A percentile compares a stretch with the other conserved stretches of the same genome.
These are phyloP conservation scores for Phyllostomus discolor DNA, from an alignment of 2,113 vertebrate genomes.

Conservation along the genomic window DNA sequence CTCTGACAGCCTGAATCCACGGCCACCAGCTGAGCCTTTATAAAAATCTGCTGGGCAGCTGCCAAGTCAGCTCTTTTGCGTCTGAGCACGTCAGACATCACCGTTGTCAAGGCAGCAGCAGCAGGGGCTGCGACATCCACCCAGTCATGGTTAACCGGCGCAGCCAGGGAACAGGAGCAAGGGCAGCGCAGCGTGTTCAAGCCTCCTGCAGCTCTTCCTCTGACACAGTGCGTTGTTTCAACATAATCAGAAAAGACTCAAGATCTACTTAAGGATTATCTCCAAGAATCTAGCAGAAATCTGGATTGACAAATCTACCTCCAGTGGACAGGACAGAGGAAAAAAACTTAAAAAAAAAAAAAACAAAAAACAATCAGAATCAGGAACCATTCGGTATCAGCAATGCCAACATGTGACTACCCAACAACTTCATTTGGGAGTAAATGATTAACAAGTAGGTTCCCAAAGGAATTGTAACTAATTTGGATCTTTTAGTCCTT, in stretches of 20 bases:
- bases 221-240: conserved; percentile 59
- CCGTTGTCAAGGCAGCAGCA: conserved; percentile 76
- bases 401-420: not conserved
- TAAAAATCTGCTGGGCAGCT: conserved; percentile 81
- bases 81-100: conserved; percentile 74
- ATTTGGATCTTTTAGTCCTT: not conserved
- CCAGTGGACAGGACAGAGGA: fast-evolving
- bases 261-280: conserved; percentile 31
- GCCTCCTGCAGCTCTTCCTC: conserved; percentile 33
- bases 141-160: conserved; percentile 24
- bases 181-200: conserved; percentile 35
- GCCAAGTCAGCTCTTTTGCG: conserved; percentile 80
- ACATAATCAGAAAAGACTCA: not conserved
- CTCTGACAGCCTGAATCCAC: conserved; percentile 78
- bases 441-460: not conserved
- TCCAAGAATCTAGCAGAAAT: conserved; percentile 56
- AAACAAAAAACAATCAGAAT: not conserved
- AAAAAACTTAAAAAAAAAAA: not conserved
- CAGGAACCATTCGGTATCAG: not conserved
- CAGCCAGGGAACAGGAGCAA: not conserved
- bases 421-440: not conserved
- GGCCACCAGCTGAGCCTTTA: conserved; percentile 82
- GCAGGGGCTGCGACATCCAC: conserved; percentile 65
- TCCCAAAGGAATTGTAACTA: not conserved
- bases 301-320: not conserved